Conservation (phyloP, 2,113 vertebrate genomes). For the Bufo bufo region DNA sequence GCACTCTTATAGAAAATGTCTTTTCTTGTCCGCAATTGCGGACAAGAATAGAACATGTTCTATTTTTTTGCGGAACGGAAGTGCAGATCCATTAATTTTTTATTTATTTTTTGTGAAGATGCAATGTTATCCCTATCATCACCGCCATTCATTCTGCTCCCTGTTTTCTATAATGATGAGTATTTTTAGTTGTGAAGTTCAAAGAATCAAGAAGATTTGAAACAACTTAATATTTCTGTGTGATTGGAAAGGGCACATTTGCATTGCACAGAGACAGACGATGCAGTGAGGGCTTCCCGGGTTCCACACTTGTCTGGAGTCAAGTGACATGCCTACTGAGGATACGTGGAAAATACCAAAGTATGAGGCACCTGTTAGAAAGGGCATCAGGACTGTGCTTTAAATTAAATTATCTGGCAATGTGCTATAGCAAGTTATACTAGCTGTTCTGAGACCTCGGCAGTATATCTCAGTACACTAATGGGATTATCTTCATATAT, state of each 20-base stretch:
- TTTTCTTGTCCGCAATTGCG: not conserved
- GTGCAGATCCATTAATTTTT: too few relatives aligned
- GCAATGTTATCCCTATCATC: not conserved
- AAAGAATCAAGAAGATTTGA: constrained; percentile 41
- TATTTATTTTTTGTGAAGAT: not conserved
- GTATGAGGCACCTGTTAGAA: not conserved
- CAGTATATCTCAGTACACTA: not conserved
- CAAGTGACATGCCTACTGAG: not conserved
- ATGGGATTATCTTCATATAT: not conserved
- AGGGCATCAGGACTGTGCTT: not conserved
- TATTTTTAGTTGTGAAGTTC: constrained; percentile 48
- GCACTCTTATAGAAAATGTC: too few relatives aligned
- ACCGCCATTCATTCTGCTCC: not conserved
- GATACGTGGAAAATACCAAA: constrained; percentile 25
- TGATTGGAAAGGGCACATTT: constrained; percentile 54
- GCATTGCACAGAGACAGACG: constrained; percentile 38
- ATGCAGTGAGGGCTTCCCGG: constrained; percentile 8
- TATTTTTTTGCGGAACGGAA: too few relatives aligned
- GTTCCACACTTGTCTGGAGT: constrained; percentile 15
- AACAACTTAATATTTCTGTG: constrained; percentile 42
- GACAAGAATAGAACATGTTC: too few relatives aligned
- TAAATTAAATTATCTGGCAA: not conserved
- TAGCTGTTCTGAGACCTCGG: not conserved
- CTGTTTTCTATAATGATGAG: constrained; percentile 37
- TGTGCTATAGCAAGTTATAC: not conserved